These are phyloP conservation scores for Scaptomyza graminum DNA, from an alignment of 1,140 invertebrate genomes.

Conservation along the genomic window DNA sequence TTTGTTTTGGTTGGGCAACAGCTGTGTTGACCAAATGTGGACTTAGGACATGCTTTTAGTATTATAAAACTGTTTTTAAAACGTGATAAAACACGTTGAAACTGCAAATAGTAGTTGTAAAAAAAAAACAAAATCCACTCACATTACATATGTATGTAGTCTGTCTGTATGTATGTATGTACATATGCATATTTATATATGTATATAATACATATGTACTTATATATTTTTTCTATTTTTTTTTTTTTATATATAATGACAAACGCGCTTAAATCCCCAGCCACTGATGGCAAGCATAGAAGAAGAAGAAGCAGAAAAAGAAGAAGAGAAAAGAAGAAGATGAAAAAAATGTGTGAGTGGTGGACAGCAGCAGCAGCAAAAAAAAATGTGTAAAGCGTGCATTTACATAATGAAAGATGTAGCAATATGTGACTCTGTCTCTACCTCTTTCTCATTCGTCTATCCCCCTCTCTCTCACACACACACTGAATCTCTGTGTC, in stretches of 20 bases:
- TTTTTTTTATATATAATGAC: conserved; percentile 46
- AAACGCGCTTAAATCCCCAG: conserved; percentile 66
- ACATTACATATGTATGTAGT: conserved; percentile 28
- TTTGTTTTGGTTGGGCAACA: conserved; percentile 29
- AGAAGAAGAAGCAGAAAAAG: not conserved
- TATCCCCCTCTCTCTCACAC: not conserved
- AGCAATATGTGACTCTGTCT: conserved; percentile 52
- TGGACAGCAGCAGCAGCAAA: conserved; percentile 47
- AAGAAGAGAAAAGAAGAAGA: conserved; percentile 34
- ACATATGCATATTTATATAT: conserved; percentile 24
- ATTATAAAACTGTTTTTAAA: conserved; percentile 82
- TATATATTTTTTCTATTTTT: no score
- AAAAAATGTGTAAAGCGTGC: conserved; percentile 75
- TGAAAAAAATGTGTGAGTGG: conserved; percentile 13
- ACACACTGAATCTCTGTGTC: not conserved
- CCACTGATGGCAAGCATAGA: conserved; percentile 15
- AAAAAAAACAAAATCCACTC: conserved; percentile 26
- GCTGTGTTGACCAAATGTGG: conserved; percentile 79
- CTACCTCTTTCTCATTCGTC: no score
- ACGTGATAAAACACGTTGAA: conserved; percentile 80
- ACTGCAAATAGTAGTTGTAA: conserved; percentile 61
- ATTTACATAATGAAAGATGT: conserved; percentile 84
- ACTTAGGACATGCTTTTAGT: conserved; percentile 83
- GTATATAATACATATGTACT: not conserved
- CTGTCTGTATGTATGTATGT: conserved; percentile 13